These are phyloP conservation scores for Gadus macrocephalus DNA, from an alignment of 2,113 vertebrate genomes.

Conservation along the genomic window DNA sequence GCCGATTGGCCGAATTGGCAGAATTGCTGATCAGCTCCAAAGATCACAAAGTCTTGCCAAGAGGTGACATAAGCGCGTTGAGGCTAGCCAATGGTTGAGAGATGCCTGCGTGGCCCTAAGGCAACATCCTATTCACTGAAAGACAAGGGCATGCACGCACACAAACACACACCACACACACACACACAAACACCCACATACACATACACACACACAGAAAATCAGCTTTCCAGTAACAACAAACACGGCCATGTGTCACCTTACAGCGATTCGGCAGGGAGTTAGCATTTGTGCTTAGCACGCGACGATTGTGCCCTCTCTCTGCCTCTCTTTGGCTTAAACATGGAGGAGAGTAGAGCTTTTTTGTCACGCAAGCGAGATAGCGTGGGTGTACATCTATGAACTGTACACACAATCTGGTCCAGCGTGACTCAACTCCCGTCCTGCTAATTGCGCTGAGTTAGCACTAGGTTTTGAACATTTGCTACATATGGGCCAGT, in stretches of 20 bases:
- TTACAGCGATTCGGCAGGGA: neutral
- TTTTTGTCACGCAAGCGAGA: neutral
- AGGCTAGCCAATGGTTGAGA: conserved; percentile 58
- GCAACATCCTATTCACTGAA: conserved; percentile 57
- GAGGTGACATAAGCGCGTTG: conserved; percentile 66
- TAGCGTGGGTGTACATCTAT: neutral
- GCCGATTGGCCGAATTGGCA: conserved; percentile 42
- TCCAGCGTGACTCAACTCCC: conserved; percentile 1
- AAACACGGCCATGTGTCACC: conserved; percentile 16
- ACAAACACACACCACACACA: conserved; percentile 11
- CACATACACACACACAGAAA: conserved; percentile 20
- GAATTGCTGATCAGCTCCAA: conserved; percentile 67
- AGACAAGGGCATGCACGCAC: conserved; percentile 13
- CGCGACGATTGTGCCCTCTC: too few relatives aligned
- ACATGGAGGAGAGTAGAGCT: too few relatives aligned
- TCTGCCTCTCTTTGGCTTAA: too few relatives aligned
- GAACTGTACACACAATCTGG: neutral
- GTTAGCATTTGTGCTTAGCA: too few relatives aligned
- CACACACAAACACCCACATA: conserved; percentile 18
- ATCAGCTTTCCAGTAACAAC: conserved; percentile 25
- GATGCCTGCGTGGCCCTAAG: conserved; percentile 49
- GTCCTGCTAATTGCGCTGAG: conserved; percentile 20
- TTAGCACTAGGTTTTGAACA: conserved; percentile 8
- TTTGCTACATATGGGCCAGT: conserved; percentile 16
- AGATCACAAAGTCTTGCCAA: conserved; percentile 66